Base-by-base conservation (phyloP, 35 echinoderm and acorn worm genomes). In the Ophiothrix spiculata region DNA sequence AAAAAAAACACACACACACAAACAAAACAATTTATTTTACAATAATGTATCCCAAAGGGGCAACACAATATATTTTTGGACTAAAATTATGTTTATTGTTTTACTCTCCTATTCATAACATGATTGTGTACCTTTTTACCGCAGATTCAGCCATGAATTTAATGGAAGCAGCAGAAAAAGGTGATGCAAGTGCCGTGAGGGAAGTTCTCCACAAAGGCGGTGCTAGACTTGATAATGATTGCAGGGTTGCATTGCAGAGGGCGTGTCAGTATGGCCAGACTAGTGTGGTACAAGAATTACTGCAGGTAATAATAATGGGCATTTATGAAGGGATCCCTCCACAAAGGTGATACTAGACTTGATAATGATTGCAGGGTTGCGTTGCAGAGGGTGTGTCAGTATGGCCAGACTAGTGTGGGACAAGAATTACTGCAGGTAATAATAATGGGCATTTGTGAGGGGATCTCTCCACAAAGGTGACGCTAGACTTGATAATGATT, bases 251-350 rank as follows among this genome's bases (percentile, higher is more conserved):
- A 19, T 40, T 89, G 21, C 87, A 82, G 56, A 81, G 80, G 74
- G 87, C 87, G 15, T 69, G 63, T 32, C 87, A 89, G 79, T 89
- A 89, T 31, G 87, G 87, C 23, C 87, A 89, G 87, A 81, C 80
- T 1, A 78, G 75, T 31, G 87, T 80, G 12, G 56, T 82, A 1
- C 79, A 82, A 46, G 49, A 89, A 40, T 39, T 89, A 4, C 39
- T 89, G 0, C 23, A 89, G 80, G 87, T 89, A 37, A 35, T 19
- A 10, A 10, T 49, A 6, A 49, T 49, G 42, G 42, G n/a, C n/a
- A n/a, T n/a, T n/a, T n/a, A n/a, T 89, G 12, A 78, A 80, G 21
- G 15, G 42, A 25, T 79, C 63, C n/a, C 34, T 89, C 33, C 6
- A 49, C 42, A 39, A 37, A 33, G 32, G 83, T 41, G 81, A 74